These are phyloP conservation scores for Hippolais icterina DNA, from an alignment of 2,113 vertebrate genomes.

Conservation along the genomic window DNA sequence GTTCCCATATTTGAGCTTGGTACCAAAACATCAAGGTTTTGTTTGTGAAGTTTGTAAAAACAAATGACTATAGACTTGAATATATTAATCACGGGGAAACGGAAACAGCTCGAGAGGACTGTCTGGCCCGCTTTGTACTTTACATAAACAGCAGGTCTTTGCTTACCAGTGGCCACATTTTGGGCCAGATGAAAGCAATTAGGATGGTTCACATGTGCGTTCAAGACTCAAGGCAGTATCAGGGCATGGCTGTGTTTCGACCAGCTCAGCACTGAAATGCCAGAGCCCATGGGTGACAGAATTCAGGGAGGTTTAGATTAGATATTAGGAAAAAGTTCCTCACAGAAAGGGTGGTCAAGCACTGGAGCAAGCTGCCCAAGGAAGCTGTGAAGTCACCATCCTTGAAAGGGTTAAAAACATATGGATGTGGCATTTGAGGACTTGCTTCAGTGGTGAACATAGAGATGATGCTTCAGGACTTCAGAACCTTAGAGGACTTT, in stretches of 20 bases:
- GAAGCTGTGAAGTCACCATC: background rate
- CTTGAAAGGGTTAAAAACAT: background rate
- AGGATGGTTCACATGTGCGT: background rate
- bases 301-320: background rate
- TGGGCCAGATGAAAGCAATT: background rate
- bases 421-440: background rate
- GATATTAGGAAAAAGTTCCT: background rate
- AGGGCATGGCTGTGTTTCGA: rapidly evolving
- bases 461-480: background rate
- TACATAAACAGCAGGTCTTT: background rate
- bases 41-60: conserved; percentile 24
- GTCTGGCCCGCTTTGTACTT: background rate
- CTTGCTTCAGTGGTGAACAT: background rate
- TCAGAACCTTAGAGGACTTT: background rate
- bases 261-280: background rate
- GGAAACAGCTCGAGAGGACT: background rate
- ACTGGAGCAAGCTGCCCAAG: background rate
- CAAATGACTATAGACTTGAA: background rate
- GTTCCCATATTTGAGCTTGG: conserved; percentile 46
- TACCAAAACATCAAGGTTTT: conserved; percentile 48
- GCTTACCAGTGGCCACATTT: background rate
- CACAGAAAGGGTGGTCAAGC: background rate
- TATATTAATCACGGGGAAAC: background rate
- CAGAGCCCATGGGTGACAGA: background rate
- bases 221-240: background rate